These are phyloP conservation scores for Hippopotamyrus pictus DNA, from an alignment of 2,797 vertebrate genomes.

Conservation along the genomic window DNA sequence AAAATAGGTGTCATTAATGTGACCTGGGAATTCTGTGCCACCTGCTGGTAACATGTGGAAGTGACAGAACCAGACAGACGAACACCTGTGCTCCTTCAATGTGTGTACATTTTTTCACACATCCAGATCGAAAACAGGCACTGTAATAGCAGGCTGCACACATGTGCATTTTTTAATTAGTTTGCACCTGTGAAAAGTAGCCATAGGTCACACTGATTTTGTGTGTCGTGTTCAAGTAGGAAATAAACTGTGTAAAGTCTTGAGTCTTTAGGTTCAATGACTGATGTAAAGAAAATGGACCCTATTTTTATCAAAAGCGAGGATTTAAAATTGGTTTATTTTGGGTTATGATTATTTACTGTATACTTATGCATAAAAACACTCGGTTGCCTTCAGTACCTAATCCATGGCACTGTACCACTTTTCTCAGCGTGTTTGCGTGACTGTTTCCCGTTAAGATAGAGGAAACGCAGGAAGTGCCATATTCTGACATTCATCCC, in stretches of 20 bases:
- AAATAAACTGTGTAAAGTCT: neutral
- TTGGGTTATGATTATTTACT: neutral
- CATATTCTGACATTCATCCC: neutral
- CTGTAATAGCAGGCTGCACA: neutral
- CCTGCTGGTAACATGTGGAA: constrained; percentile 15
- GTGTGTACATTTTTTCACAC: neutral
- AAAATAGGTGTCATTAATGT: neutral
- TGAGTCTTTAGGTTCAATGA: neutral
- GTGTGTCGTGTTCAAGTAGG: neutral
- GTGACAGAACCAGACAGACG: neutral
- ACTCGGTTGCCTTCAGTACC: neutral
- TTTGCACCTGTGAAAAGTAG: neutral
- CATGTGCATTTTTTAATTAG: neutral
- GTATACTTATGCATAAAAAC: neutral
- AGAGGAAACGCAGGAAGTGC: neutral
- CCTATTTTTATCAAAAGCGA: neutral
- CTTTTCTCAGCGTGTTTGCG: neutral
- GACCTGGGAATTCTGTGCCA: constrained; percentile 11
- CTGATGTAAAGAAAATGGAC: neutral
- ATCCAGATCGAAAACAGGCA: neutral
- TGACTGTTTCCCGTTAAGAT: neutral
- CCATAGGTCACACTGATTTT: neutral
- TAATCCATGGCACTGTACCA: neutral
- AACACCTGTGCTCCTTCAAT: neutral
- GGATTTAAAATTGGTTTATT: neutral